These are phyloP conservation scores for Trypoxylus dichotomus DNA, from an alignment of 1,140 invertebrate genomes.

Conservation along the genomic window DNA sequence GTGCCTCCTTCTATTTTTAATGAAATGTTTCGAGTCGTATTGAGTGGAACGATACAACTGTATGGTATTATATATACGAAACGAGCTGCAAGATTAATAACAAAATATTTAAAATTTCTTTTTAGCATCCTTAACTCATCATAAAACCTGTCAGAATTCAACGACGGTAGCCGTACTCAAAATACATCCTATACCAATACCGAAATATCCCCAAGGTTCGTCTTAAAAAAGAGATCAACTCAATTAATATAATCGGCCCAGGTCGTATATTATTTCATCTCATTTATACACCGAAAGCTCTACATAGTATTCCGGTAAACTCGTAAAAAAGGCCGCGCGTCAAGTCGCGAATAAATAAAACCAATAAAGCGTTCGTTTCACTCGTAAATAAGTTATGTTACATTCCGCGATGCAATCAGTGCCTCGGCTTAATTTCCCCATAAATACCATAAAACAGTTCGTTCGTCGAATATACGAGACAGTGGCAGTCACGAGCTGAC, in stretches of 20 bases:
- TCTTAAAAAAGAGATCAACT: too few relatives aligned
- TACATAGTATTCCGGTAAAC: neutral
- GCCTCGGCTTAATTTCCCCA: slow-evolving; percentile 41
- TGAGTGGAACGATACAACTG: too few relatives aligned
- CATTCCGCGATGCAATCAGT: slow-evolving; percentile 41
- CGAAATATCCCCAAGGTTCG: too few relatives aligned
- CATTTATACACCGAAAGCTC: neutral
- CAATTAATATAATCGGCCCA: too few relatives aligned
- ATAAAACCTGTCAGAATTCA: too few relatives aligned
- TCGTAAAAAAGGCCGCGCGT: neutral
- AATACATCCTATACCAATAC: neutral
- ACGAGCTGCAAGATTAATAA: too few relatives aligned
- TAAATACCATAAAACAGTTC: slow-evolving; percentile 47
- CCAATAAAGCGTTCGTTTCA: slow-evolving; percentile 30
- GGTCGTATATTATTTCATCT: neutral
- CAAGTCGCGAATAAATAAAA: neutral
- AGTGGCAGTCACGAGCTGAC: slow-evolving; percentile 36
- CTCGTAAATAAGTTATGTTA: slow-evolving; percentile 42
- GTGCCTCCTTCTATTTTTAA: too few relatives aligned
- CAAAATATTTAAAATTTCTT: too few relatives aligned
- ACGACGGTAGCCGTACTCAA: neutral
- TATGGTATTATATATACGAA: too few relatives aligned
- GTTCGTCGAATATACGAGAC: slow-evolving; percentile 39
- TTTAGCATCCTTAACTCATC: too few relatives aligned
- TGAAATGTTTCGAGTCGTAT: too few relatives aligned